Base-by-base conservation (phyloP, 2,797 vertebrate genomes). In the Neosilurus hyrtlii region DNA sequence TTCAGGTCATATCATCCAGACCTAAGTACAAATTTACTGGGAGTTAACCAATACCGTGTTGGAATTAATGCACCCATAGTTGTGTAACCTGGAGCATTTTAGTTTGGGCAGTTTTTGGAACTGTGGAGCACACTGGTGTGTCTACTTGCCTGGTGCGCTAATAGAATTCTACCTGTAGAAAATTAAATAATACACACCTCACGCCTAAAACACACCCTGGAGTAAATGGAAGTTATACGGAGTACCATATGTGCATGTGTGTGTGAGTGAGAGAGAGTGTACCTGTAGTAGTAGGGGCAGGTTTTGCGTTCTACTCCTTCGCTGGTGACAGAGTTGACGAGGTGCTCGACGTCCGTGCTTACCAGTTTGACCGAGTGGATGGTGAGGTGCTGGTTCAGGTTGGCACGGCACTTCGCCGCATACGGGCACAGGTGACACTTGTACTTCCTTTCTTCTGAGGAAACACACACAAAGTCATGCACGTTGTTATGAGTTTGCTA, bases 341-440 rank as follows among this genome's bases (percentile, higher is more conserved):
- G 96, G 93, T 98, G 96, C 92, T 98, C 97, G 0, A 96, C 87
- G 88, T 99, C 96, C 1, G 97, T 97, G 92, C 95, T 98, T 93
- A 98, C 97, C 95, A 98, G 95, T 94, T 99, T 99, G 94, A 99
- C 98, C 1, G 98, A 97, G 92, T 99, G 98, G 91, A 99, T 96
- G 10, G 97, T 98, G 94, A 99, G 94, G 93, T 99, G 98, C 94
- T 99, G 98, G 95, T 99, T 99, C 91, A 99, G 96, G 91, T 99
- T 99, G 85, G 98, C 97, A 89, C 96, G 95, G 94, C 98, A 99
- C 95, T 99, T 99, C 91, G 98, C 98, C 91, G 98, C 96, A 43
- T 99, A 99, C 87, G 97, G 96, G 96, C 98, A 99, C 95, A 99
- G 94, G 93, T 99, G 98, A 96, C 98, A 99, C 94, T 98, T 99